Evolutionary conservation across 1,140 invertebrate species (phyloP).

Genomic region (Diploscapter pachys): DNA sequence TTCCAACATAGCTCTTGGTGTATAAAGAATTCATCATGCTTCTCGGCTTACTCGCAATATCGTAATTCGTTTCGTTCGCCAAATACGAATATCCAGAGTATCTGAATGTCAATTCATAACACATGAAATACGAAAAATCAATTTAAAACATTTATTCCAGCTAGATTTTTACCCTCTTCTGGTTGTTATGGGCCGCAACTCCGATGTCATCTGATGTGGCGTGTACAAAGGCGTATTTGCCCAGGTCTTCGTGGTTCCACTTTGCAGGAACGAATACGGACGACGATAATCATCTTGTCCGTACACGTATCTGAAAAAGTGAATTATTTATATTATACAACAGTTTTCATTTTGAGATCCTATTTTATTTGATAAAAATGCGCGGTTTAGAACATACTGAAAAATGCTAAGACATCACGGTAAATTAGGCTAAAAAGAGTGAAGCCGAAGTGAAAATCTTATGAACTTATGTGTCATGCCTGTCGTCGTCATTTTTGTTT

Average conservation of each 20-base stretch:
- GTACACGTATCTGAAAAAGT: slow-evolving; percentile 37
- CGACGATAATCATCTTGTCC: slow-evolving; percentile 26
- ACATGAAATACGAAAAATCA: background rate
- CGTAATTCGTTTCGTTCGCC: slow-evolving; percentile 34
- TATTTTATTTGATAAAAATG: background rate
- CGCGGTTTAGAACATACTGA: too few relatives aligned
- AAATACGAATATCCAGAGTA: slow-evolving; percentile 40
- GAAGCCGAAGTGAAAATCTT: too few relatives aligned
- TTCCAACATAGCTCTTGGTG: slow-evolving; percentile 29
- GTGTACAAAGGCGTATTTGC: slow-evolving; percentile 37
- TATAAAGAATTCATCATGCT: slow-evolving; percentile 28
- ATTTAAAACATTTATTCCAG: background rate
- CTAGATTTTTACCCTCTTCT: slow-evolving; percentile 20
- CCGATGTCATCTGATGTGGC: slow-evolving; percentile 38
- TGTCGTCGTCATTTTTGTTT: too few relatives aligned
- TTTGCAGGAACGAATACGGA: slow-evolving; percentile 32
- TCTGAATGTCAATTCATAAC: slow-evolving; percentile 14
- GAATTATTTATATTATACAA: background rate
- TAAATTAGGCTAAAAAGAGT: too few relatives aligned
- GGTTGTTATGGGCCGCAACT: slow-evolving; percentile 35
- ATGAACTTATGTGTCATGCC: too few relatives aligned
- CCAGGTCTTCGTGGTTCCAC: slow-evolving; percentile 10
- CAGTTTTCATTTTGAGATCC: background rate
- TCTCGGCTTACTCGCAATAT: slow-evolving; percentile 33
- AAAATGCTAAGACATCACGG: too few relatives aligned